Conservation (phyloP, 2,113 vertebrate genomes). For the Pelecanoides urinatrix region DNA sequence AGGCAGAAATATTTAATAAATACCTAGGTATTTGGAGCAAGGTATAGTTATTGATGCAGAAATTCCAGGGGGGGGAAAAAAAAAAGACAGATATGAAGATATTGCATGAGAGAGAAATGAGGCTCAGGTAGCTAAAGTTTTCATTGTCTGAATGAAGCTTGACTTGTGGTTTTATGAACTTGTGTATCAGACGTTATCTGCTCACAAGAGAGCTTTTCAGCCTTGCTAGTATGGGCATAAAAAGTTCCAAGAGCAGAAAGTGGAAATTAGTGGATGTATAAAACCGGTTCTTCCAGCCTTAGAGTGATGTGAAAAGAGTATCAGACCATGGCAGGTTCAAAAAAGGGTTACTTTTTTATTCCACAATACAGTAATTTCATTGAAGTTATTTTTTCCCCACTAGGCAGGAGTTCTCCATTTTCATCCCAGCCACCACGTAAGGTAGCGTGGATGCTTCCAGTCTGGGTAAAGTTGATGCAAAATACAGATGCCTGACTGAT, state of each 20-base stretch:
- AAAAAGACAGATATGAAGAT: neutral
- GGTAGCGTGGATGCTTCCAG: neutral
- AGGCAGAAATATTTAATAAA: neutral
- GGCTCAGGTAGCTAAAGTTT: neutral
- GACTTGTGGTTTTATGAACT: neutral
- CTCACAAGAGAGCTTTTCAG: neutral
- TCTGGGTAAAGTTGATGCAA: neutral
- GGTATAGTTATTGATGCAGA: neutral
- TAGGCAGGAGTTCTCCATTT: neutral
- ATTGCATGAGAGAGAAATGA: neutral
- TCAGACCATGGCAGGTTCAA: neutral
- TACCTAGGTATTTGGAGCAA: neutral
- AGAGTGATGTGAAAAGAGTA: no score
- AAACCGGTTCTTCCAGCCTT: neutral
- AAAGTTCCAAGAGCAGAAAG: neutral
- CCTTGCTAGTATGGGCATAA: neutral
- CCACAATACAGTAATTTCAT: neutral
- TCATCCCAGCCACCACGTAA: accelerated
- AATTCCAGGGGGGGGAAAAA: neutral
- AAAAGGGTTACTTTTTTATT: neutral
- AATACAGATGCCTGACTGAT: neutral
- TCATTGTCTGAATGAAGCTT: neutral
- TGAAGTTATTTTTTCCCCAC: neutral
- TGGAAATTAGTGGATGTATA: neutral
- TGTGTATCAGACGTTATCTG: neutral